These are phyloP conservation scores for Callyntrura sp. DNA, from an alignment of 2,888 invertebrate genomes.

Conservation along the genomic window DNA sequence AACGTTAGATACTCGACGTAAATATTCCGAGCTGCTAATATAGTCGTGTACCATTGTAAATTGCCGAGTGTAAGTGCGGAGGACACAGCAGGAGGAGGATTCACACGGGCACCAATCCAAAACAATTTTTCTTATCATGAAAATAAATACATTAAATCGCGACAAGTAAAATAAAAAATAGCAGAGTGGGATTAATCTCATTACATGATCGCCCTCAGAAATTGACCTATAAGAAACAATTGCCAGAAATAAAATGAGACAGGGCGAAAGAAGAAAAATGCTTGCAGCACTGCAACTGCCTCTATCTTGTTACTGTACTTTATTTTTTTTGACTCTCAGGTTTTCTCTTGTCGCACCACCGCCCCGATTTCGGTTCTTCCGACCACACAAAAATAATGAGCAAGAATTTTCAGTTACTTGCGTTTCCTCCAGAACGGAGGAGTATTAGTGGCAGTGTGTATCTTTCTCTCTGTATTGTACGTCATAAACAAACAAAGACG, in stretches of 20 bases:
- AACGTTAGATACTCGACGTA: neutral
- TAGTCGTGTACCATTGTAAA: neutral
- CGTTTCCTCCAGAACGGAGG: no score
- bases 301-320: neutral
- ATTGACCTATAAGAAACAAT: slow-evolving; percentile 67
- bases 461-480: neutral
- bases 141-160: slow-evolving; percentile 16
- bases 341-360: neutral
- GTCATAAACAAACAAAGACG: slow-evolving; percentile 40
- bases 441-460: neutral
- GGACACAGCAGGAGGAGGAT: neutral
- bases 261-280: neutral
- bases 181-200: slow-evolving; percentile 59
- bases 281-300: neutral
- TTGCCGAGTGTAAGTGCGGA: neutral
- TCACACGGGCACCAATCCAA: slow-evolving; percentile 38
- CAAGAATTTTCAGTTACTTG: neutral
- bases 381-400: neutral
- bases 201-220: slow-evolving; percentile 34
- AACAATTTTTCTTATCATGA: slow-evolving; percentile 15
- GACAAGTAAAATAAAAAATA: neutral
- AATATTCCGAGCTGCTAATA: neutral
- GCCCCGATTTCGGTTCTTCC: neutral
- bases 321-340: neutral
- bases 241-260: slow-evolving; percentile 59